phyloP scores from a whole-genome alignment of 2,888 invertebrate species.

The Athalia rosae region DNA sequence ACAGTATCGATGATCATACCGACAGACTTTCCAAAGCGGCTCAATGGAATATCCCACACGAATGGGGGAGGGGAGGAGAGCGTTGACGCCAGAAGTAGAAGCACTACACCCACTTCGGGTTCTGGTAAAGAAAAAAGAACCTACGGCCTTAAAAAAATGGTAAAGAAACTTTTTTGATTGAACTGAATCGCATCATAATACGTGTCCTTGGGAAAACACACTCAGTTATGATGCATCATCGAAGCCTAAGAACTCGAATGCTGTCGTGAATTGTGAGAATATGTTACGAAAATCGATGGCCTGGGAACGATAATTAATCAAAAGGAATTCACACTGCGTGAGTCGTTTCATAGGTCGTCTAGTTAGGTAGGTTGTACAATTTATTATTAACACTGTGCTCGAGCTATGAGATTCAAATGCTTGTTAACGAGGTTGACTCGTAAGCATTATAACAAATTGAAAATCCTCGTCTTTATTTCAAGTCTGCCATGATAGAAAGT shows the following conservation, averaged over 20 bases:
- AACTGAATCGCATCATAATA: constrained; percentile 60
- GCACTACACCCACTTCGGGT: constrained; percentile 59
- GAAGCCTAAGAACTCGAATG: no score
- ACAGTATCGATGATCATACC: constrained; percentile 58
- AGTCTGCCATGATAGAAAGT: no score
- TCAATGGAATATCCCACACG: constrained; percentile 46
- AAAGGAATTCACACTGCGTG: not conserved
- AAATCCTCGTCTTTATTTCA: no score
- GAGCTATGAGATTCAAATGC: not conserved
- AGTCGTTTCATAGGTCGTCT: constrained; percentile 26
- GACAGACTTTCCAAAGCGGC: constrained; percentile 46
- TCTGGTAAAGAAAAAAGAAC: constrained; percentile 78
- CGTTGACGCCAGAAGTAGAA: constrained; percentile 63
- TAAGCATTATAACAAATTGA: no score
- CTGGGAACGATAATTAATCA: not conserved
- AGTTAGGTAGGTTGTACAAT: constrained; percentile 44
- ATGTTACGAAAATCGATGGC: not conserved
- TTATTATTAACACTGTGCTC: constrained; percentile 10
- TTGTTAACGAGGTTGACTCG: no score
- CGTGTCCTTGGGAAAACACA: not conserved
- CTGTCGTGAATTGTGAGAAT: no score
- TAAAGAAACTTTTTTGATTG: constrained; percentile 86
- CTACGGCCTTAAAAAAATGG: constrained; percentile 84
- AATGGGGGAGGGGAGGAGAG: constrained; percentile 62
- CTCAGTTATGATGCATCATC: not conserved